Percentiles rank a stretch among this genome's conserved stretches.
These are phyloP conservation scores for Microhierax caerulescens DNA, from an alignment of 2,797 vertebrate genomes.

Conservation along the genomic window DNA sequence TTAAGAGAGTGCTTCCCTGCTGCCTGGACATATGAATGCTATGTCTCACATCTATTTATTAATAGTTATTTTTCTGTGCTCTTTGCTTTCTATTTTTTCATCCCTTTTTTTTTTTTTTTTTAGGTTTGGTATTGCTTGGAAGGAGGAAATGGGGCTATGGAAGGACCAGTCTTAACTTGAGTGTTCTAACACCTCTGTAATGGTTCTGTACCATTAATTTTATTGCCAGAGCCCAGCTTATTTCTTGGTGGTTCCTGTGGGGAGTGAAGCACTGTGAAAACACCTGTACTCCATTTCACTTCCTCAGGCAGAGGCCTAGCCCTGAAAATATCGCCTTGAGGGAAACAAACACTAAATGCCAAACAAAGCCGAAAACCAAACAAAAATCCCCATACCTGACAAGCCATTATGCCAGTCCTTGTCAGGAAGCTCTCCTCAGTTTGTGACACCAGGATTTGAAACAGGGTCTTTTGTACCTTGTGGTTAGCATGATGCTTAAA, in stretches of 20 bases:
- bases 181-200: background rate
- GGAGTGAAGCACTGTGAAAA: background rate
- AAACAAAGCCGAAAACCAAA: background rate
- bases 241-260: background rate
- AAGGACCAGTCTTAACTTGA: background rate
- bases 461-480: background rate
- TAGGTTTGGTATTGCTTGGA: background rate
- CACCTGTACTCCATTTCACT: background rate
- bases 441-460: slow-evolving; percentile 37
- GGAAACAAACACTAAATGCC: background rate
- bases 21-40: background rate
- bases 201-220: background rate
- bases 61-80: background rate
- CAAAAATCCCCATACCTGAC: background rate
- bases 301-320: background rate
- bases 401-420: background rate
- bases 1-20: background rate
- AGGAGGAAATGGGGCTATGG: background rate
- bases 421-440: background rate
- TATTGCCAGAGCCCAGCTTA: background rate
- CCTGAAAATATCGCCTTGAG: background rate
- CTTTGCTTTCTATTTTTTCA: background rate
- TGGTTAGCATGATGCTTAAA: background rate
- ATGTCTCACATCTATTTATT: background rate
- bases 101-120: background rate